Conservation (phyloP, 2,797 vertebrate genomes). For the Hipposideros larvatus region DNA sequence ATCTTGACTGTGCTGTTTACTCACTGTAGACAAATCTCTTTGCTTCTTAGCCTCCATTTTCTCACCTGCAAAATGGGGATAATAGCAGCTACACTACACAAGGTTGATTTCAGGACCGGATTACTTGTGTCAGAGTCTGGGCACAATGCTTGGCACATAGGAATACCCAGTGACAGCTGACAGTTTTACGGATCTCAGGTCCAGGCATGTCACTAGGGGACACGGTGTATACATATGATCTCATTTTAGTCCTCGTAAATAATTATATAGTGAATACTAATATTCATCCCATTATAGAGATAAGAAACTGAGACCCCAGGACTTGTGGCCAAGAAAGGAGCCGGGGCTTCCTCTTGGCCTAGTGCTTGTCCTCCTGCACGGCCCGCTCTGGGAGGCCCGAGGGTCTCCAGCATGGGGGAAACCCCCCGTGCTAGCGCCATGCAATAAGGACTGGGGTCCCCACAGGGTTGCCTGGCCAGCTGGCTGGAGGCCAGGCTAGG, state of each 20-base stretch:
- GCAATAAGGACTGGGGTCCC: neutral
- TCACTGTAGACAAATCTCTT: neutral
- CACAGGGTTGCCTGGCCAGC: neutral
- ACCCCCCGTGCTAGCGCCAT: neutral
- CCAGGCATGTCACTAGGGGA: neutral
- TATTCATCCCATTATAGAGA: neutral
- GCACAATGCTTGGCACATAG: neutral
- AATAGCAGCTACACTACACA: accelerated
- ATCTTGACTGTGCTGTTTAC: neutral
- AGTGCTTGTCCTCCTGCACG: neutral
- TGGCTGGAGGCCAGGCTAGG: conserved; percentile 58
- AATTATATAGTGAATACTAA: no score
- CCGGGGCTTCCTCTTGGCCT: neutral
- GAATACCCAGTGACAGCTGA: neutral
- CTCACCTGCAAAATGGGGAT: neutral
- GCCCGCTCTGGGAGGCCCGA: neutral
- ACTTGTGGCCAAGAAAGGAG: neutral
- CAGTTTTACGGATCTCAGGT: accelerated
- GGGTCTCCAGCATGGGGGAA: neutral
- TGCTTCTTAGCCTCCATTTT: neutral
- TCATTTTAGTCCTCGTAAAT: neutral
- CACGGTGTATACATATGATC: accelerated
- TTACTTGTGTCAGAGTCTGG: accelerated
- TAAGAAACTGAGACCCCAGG: neutral
- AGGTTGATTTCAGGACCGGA: accelerated